Conservation (phyloP, 2,888 invertebrate genomes). For the Cantharis lateralis region DNA sequence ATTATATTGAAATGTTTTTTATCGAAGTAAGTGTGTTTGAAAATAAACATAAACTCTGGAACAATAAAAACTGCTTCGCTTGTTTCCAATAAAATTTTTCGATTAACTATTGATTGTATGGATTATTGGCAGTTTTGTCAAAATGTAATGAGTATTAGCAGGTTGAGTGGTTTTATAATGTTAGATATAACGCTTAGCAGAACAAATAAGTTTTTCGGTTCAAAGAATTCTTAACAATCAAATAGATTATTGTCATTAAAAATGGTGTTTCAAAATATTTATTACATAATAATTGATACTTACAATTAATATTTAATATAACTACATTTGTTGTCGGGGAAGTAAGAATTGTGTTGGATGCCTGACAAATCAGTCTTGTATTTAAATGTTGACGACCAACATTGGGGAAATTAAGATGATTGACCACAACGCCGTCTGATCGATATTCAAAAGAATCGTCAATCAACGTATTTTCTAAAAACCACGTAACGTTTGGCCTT, state of each 20-base stretch:
- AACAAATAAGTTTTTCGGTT: slow-evolving; percentile 17
- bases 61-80: background rate
- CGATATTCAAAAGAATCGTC: slow-evolving; percentile 80
- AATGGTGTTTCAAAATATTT: too few species aligned
- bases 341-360: slow-evolving; percentile 83
- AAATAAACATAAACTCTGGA: background rate
- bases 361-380: slow-evolving; percentile 83
- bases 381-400: slow-evolving; percentile 83
- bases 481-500: slow-evolving; percentile 81
- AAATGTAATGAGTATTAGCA: slow-evolving; percentile 22
- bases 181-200: slow-evolving; percentile 16
- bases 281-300: slow-evolving; percentile 58
- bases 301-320: slow-evolving; percentile 83
- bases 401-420: slow-evolving; percentile 78
- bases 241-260: slow-evolving; percentile 26
- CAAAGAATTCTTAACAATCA: slow-evolving; percentile 28
- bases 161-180: slow-evolving; percentile 16
- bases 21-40: background rate
- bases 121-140: slow-evolving; percentile 17
- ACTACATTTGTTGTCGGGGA: slow-evolving; percentile 78
- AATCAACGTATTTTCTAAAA: slow-evolving; percentile 80
- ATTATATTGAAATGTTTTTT: background rate
- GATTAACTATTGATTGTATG: slow-evolving; percentile 14
- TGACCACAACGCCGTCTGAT: slow-evolving; percentile 72
- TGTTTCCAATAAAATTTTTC: background rate